Percentiles rank a stretch among this genome's conserved stretches.
phyloP scores from a whole-genome alignment of 2,113 vertebrate genomes.

The Ardeotis arabs region DNA sequence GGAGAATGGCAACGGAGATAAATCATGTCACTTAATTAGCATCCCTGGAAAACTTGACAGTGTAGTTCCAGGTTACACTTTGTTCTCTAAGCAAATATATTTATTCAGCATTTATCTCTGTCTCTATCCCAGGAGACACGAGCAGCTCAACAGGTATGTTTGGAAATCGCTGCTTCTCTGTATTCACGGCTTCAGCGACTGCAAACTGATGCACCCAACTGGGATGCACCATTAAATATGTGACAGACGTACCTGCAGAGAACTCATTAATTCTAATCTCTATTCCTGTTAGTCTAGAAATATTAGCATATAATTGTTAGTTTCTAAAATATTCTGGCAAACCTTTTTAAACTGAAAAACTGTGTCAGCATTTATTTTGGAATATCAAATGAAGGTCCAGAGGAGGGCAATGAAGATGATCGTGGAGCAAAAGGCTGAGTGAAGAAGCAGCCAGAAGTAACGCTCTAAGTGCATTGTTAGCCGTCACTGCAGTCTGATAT shows the following conservation, averaged over 20 bases:
- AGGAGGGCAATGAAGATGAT: too few species aligned
- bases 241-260: conserved; percentile 52
- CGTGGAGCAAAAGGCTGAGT: not conserved
- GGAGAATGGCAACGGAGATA: not conserved
- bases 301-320: conserved; percentile 61
- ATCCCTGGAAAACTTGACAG: not conserved
- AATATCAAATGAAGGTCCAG: not conserved
- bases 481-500: not conserved
- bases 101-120: not conserved
- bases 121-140: not conserved
- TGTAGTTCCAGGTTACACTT: not conserved
- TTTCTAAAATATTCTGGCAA: conserved; percentile 61
- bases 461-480: not conserved
- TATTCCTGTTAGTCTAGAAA: conserved; percentile 67
- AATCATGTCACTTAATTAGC: not conserved
- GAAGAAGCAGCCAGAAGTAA: not conserved
- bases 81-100: not conserved
- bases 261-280: conserved; percentile 58
- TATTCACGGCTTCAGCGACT: not conserved
- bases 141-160: not conserved
- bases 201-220: not conserved
- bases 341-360: conserved; percentile 59
- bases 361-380: conserved; percentile 61
- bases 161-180: not conserved
- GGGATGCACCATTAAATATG: not conserved